Base-by-base conservation (phyloP, 1,140 invertebrate species). In the Megalonaias nervosa region DNA sequence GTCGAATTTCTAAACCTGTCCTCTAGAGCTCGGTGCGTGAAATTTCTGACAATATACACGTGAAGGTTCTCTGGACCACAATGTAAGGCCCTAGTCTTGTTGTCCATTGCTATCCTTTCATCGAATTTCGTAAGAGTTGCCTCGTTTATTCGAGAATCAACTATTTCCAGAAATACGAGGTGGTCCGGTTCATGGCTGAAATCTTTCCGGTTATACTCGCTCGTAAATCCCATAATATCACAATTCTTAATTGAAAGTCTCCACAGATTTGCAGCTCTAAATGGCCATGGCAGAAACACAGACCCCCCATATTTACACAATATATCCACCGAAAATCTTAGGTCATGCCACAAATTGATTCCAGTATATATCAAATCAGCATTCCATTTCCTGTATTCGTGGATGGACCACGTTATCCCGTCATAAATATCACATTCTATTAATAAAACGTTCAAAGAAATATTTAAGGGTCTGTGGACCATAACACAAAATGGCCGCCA, bases 41-140 rank as follows among this genome's bases (percentile, higher is more conserved):
- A 62, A 21, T 78, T 78, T 57, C 76, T 67, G 16, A 67, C 38
- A 3, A 78, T 65, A 55, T 59, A 68, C 56, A 58, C 61, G 38
- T 78, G 71, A 21, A 78, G n/a, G 15, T 26, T 17, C 65, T 75
- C 72, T 21, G 81, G 76, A 23, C 83, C 81, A 69, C 83, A 84
- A 15, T 82, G 79, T 67, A 75, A 84, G 5, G 80, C 71, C 62
- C 73, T 76, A 57, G 74, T 83, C n/a, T 77, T 65, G 26, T 76
- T 77, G 55, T 67, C 17, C 62, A 23, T 60, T 55, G 61, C 56
- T 26, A 65, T 74, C n/a, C 76, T 23, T 13, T 67, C 14, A 56
- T 83, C n/a, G 0, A 78, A 68, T 57, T 61, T 69, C 5, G 48
- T 21, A 58, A 48, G 21, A n/a, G 23, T 64, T 0, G 60, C 15